Conservation (phyloP, 2,797 vertebrate species). For the Platyrinchus mystaceus region DNA sequence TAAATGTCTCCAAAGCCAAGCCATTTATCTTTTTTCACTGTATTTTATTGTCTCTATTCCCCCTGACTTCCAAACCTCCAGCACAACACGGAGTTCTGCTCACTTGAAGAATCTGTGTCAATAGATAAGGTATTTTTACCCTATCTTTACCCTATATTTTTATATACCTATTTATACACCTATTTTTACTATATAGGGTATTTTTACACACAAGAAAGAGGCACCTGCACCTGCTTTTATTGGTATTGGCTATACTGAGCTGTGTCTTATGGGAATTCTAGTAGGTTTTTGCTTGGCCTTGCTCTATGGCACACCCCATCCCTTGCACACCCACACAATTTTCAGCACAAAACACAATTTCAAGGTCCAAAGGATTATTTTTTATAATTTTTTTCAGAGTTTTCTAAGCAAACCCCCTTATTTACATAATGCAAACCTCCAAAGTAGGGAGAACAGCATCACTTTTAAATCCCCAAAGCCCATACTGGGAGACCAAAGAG, state of each 20-base stretch:
- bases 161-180: too few species aligned
- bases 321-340: not conserved
- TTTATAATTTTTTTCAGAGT: not conserved
- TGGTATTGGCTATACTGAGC: not conserved
- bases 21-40: not conserved
- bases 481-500: not conserved
- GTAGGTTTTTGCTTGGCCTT: not conserved
- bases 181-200: not conserved
- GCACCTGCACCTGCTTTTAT: not conserved
- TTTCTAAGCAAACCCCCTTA: not conserved
- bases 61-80: not conserved
- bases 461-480: not conserved
- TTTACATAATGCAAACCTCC: not conserved
- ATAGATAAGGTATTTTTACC: not conserved
- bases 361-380: not conserved
- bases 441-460: not conserved
- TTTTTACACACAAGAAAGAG: not conserved
- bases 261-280: not conserved
- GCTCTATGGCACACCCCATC: not conserved
- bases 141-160: too few species aligned
- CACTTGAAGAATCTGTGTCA: not conserved
- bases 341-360: not conserved
- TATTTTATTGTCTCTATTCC: not conserved
- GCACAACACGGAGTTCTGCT: not conserved
- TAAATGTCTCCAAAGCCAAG: slow-evolving; percentile 17